Percentiles rank a stretch among this genome's conserved stretches.
These are phyloP conservation scores for Ephialtes manifestator DNA, from an alignment of 2,888 invertebrate genomes.

Conservation along the genomic window DNA sequence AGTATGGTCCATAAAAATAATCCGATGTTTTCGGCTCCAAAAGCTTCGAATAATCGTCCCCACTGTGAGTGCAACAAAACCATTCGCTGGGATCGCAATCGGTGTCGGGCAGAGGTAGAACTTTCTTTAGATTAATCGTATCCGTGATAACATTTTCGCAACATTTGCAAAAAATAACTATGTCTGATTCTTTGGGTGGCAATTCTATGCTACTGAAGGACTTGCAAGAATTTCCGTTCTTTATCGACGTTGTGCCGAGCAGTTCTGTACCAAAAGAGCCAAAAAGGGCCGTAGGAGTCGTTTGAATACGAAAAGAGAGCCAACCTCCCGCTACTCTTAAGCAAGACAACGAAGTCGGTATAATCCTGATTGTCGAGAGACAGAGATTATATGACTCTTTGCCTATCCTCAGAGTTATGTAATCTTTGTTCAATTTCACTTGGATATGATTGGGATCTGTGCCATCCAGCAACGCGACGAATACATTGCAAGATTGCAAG, in stretches of 20 bases:
- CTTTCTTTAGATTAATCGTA: slow-evolving; percentile 75
- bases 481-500: slow-evolving; percentile 81
- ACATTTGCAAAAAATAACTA: slow-evolving; percentile 77
- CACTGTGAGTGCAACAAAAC: slow-evolving; percentile 82
- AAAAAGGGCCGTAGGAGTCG: slow-evolving; percentile 75
- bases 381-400: slow-evolving; percentile 73
- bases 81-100: slow-evolving; percentile 83
- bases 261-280: slow-evolving; percentile 81
- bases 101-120: slow-evolving; percentile 80
- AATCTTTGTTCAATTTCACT: slow-evolving; percentile 78
- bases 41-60: slow-evolving; percentile 67
- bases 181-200: slow-evolving; percentile 71
- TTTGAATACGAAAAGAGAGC: slow-evolving; percentile 83
- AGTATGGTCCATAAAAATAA: slow-evolving; percentile 81
- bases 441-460: slow-evolving; percentile 72
- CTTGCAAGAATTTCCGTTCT: slow-evolving; percentile 48
- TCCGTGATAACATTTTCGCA: slow-evolving; percentile 80
- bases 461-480: slow-evolving; percentile 75
- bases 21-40: slow-evolving; percentile 78
- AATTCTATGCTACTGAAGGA: slow-evolving; percentile 65
- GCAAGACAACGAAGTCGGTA: slow-evolving; percentile 80
- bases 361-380: slow-evolving; percentile 76
- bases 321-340: slow-evolving; percentile 78
- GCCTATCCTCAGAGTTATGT: slow-evolving; percentile 75
- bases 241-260: slow-evolving; percentile 66